Percentiles rank a stretch among this genome's conserved stretches.
Evolutionary conservation across 2,888 invertebrate species (phyloP).

Genomic region (Noctua janthe): DNA sequence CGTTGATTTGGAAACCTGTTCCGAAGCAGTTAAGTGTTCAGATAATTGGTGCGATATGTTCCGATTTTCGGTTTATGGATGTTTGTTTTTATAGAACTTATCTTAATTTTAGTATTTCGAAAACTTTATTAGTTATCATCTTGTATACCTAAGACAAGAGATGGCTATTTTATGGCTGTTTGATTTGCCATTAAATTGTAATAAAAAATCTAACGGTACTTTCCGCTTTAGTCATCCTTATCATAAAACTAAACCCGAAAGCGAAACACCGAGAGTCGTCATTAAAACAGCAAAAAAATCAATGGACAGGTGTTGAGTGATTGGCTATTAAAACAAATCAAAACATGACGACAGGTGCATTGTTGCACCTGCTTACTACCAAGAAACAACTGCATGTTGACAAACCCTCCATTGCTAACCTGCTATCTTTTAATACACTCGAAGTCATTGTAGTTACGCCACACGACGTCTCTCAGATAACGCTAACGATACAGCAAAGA

Average conservation of each 20-base stretch:
- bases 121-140: slow-evolving; percentile 29
- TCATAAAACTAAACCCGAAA: background rate
- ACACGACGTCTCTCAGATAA: slow-evolving; percentile 46
- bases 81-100: slow-evolving; percentile 40
- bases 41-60: slow-evolving; percentile 53
- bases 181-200: slow-evolving; percentile 16
- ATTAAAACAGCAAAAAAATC: background rate
- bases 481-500: slow-evolving; percentile 28
- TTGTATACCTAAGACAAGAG: background rate
- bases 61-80: slow-evolving; percentile 25
- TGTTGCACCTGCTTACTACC: slow-evolving; percentile 14
- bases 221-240: slow-evolving; percentile 1
- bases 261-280: no score
- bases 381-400: background rate
- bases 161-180: slow-evolving; percentile 32
- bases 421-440: slow-evolving; percentile 12
- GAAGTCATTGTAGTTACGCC: slow-evolving; percentile 27
- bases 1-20: slow-evolving; percentile 57
- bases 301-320: slow-evolving; percentile 11
- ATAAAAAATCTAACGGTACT: background rate
- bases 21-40: slow-evolving; percentile 48
- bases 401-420: background rate
- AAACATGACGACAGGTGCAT: slow-evolving; percentile 19
- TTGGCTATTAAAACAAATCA: slow-evolving; percentile 28
- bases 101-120: slow-evolving; percentile 10